Evolutionary conservation across 2,113 vertebrate species (phyloP).

Genomic region (Raphicerus campestris): DNA sequence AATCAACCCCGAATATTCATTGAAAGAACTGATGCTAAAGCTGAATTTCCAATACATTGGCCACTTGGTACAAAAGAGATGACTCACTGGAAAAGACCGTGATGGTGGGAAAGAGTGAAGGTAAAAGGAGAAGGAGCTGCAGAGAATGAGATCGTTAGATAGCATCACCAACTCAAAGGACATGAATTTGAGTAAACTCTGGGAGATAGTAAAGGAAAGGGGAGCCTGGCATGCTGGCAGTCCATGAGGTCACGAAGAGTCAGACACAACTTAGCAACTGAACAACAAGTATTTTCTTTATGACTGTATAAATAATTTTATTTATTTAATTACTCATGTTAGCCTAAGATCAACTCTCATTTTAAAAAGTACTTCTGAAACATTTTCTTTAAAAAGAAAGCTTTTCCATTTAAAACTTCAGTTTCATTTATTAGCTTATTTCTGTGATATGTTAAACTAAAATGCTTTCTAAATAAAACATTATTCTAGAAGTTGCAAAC

Average conservation of each 20-base stretch:
- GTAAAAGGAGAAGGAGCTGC: background rate
- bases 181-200: background rate
- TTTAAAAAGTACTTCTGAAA: background rate
- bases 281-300: background rate
- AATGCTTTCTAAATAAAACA: background rate
- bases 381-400: background rate
- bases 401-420: background rate
- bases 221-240: background rate
- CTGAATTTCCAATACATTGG: background rate
- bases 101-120: background rate
- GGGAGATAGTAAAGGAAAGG: background rate
- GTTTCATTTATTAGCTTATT: background rate
- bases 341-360: background rate
- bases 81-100: background rate
- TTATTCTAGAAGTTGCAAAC: background rate
- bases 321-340: background rate
- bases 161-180: background rate
- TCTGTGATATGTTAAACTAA: slow-evolving; percentile 1
- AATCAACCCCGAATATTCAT: background rate
- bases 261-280: background rate
- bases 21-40: background rate
- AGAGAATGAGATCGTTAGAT: background rate
- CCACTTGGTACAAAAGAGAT: background rate
- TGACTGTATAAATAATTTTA: background rate
- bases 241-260: background rate